Conservation (phyloP, 2,888 invertebrate species). For the Andrena marginata region DNA sequence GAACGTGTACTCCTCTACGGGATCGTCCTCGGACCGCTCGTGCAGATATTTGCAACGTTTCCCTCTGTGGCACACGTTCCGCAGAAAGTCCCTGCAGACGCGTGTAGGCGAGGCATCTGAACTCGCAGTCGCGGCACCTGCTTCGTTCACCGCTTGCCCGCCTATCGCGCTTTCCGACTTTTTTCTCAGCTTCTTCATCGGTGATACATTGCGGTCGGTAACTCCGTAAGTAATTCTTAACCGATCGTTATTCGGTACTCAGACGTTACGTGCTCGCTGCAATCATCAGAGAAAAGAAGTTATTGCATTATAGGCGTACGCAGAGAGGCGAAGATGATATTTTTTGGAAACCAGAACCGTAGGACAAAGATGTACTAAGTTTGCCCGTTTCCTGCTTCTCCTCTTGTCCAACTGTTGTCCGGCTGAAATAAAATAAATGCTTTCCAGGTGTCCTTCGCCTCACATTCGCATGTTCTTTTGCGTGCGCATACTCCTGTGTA, state of each 20-base stretch:
- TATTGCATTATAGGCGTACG: slow-evolving; percentile 3
- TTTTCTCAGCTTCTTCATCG: slow-evolving; percentile 76
- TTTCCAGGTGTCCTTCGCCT: not conserved
- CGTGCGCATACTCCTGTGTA: no score
- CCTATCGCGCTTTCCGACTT: slow-evolving; percentile 58
- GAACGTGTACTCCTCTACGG: slow-evolving; percentile 85
- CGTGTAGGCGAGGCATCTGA: slow-evolving; percentile 77
- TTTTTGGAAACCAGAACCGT: not conserved
- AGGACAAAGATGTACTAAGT: not conserved
- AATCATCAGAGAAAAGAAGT: slow-evolving; percentile 37
- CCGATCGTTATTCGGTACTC: slow-evolving; percentile 32
- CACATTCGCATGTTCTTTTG: no score
- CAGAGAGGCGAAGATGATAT: not conserved
- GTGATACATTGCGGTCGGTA: slow-evolving; percentile 59
- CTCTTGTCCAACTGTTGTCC: not conserved
- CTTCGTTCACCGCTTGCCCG: slow-evolving; percentile 48
- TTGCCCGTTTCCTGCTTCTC: not conserved
- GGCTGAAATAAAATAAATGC: not conserved
- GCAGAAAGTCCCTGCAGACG: slow-evolving; percentile 87
- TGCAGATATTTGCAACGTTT: slow-evolving; percentile 86
- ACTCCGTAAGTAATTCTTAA: slow-evolving; percentile 48
- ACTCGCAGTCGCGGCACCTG: slow-evolving; percentile 73
- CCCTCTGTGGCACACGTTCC: slow-evolving; percentile 87
- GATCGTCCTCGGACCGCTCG: slow-evolving; percentile 84
- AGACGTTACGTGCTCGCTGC: slow-evolving; percentile 39